Conservation (phyloP, 2,113 vertebrate species). For the Epinephelus moara region DNA sequence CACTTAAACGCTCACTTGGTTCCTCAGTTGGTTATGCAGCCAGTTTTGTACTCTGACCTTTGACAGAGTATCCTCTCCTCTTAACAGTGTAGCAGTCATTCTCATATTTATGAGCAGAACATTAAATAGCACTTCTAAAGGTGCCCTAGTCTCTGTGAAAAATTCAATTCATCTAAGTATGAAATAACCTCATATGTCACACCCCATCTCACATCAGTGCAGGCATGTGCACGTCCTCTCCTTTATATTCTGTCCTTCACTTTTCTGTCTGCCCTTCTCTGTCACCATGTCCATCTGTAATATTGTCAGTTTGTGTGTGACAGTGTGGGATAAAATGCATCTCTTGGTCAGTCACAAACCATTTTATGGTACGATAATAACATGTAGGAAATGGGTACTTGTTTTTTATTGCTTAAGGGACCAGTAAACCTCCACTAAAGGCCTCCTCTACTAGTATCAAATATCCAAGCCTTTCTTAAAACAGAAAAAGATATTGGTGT, state of each 20-base stretch:
- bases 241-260: conserved; percentile 23
- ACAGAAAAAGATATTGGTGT: background rate
- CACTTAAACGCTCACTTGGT: background rate
- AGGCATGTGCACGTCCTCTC: background rate
- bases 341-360: background rate
- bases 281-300: background rate
- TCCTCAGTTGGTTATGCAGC: background rate
- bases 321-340: background rate
- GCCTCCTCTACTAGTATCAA: background rate
- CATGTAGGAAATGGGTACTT: background rate
- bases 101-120: conserved; percentile 13
- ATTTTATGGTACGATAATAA: background rate
- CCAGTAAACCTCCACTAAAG: background rate
- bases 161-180: conserved; percentile 21
- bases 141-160: background rate
- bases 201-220: conserved; percentile 11
- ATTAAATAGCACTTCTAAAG: conserved; percentile 27
- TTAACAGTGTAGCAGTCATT: background rate
- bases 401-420: background rate
- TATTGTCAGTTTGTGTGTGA: background rate
- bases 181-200: conserved; percentile 17
- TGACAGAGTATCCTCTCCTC: background rate
- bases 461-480: background rate
- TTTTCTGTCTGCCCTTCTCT: background rate
- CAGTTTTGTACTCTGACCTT: conserved; percentile 22